Evolutionary conservation across 2,888 invertebrate genomes (phyloP), one percentile per base, ranked within the genome.

Genomic region (Melinopterus prodromus): DNA sequence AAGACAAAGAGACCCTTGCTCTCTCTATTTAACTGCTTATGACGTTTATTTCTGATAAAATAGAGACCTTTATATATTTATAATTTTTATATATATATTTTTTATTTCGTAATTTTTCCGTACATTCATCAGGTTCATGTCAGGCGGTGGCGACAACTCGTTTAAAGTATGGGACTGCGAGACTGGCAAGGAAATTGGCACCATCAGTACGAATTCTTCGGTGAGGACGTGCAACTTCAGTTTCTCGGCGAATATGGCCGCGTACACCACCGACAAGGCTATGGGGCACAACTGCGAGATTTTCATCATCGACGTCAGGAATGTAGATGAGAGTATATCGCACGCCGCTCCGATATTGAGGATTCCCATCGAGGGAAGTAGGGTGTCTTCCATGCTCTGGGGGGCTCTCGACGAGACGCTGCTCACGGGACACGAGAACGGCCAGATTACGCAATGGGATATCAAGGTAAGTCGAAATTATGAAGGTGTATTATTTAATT

Each of bases 301-400:
- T 84, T 95, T 95, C 85, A 93, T 99, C 38, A 94, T 96, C 84
- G 96, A 97, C 89, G 94, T 95, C 15, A 93, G 96, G 85, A 95
- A 92, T 79, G 92, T 94, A 6, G 96, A 96, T 89, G 92, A 94
- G 9, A 92, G 93, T 15, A 90, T 94, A 79, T 92, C 93, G 1
- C 91, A 91, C 79, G 94, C 95, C 77, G 91, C 94, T 79, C 95
- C 97, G 0, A 94, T 95, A 83, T 90, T 96, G 84, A 93, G 94
- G 84, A 95, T 97, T 89, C 95, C 95, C 69, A 93, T 97, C 83
- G 92, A 93, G 80, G 94, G 94, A 80, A 92, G 95, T 0, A 98
- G 98, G 90, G 96, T 98, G 14, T 97, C 98, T 1, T 95, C 98
- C 0, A 94, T 98, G 90, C 90, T 98, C 36, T 99, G 99, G 99